Conservation (phyloP, 2,113 vertebrate species). For the Cyrtonyx montezumae region DNA sequence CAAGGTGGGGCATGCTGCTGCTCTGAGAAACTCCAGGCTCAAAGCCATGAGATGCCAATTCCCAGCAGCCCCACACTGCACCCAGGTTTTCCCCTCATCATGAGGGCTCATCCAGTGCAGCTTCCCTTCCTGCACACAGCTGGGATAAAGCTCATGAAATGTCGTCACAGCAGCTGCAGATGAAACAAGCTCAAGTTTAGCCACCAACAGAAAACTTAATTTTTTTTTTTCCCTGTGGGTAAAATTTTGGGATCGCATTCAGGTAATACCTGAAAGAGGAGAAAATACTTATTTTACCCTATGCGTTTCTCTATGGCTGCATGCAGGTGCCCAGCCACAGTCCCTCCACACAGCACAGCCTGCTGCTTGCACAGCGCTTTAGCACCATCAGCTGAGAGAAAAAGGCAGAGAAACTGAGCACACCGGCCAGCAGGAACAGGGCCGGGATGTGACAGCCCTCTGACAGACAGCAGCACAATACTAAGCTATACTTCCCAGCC, state of each 20-base stretch:
- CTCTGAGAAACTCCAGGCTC: neutral
- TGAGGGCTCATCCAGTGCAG: neutral
- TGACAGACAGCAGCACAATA: neutral
- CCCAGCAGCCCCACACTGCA: neutral
- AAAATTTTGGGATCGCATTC: neutral
- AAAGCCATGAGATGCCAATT: neutral
- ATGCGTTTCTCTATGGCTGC: fast-evolving
- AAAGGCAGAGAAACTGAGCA: neutral
- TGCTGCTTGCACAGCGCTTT: neutral
- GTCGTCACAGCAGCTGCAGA: neutral
- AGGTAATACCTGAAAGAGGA: neutral
- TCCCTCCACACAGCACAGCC: neutral
- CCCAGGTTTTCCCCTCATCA: neutral
- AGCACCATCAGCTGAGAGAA: conserved; percentile 7
- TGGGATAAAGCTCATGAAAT: neutral
- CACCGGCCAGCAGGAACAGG: neutral
- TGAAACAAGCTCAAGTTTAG: fast-evolving
- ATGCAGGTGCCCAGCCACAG: fast-evolving
- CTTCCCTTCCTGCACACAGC: neutral
- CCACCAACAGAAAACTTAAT: neutral
- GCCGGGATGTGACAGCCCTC: neutral
- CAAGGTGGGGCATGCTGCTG: neutral
- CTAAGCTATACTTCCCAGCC: neutral
- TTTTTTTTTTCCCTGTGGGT: neutral
- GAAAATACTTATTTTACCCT: fast-evolving